Conservation (phyloP, 2,113 vertebrate species). For the Ophthalmolycus amberensis region DNA sequence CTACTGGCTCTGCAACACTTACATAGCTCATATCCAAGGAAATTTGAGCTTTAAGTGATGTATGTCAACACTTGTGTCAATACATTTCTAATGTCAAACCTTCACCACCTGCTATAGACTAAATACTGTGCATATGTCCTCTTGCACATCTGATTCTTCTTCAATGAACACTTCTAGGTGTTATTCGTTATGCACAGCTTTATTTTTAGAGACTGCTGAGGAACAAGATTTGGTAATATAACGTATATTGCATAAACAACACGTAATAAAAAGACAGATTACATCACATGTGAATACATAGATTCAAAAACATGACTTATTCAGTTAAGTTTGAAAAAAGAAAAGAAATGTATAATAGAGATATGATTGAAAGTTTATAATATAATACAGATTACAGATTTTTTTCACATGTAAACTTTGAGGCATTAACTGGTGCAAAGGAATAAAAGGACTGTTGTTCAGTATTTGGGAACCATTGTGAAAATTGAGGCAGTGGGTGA, state of each 20-base stretch:
- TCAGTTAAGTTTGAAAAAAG: background rate
- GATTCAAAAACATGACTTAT: background rate
- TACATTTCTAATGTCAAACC: conserved; percentile 63
- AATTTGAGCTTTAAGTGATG: conserved; percentile 49
- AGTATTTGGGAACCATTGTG: conserved; percentile 56
- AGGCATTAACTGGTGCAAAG: conserved; percentile 9
- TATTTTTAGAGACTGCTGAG: conserved; percentile 4
- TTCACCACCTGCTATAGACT: conserved; percentile 50
- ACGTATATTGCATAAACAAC: background rate
- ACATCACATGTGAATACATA: background rate
- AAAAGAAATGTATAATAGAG: background rate
- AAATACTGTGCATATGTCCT: conserved; percentile 5
- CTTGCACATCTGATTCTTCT: conserved; percentile 11
- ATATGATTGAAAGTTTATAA: background rate
- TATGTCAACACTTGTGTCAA: conserved; percentile 58
- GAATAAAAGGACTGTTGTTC: conserved; percentile 38
- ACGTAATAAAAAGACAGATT: background rate
- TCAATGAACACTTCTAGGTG: conserved; percentile 9
- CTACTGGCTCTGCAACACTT: conserved; percentile 37
- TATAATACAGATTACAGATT: background rate
- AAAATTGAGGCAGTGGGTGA: conserved; percentile 59
- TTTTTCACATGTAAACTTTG: background rate
- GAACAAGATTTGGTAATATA: background rate
- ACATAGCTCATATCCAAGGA: conserved; percentile 52
- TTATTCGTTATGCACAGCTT: conserved; percentile 1